These are phyloP conservation scores for Coptodon rendalli DNA, from an alignment of 2,113 vertebrate species.

Conservation along the genomic window DNA sequence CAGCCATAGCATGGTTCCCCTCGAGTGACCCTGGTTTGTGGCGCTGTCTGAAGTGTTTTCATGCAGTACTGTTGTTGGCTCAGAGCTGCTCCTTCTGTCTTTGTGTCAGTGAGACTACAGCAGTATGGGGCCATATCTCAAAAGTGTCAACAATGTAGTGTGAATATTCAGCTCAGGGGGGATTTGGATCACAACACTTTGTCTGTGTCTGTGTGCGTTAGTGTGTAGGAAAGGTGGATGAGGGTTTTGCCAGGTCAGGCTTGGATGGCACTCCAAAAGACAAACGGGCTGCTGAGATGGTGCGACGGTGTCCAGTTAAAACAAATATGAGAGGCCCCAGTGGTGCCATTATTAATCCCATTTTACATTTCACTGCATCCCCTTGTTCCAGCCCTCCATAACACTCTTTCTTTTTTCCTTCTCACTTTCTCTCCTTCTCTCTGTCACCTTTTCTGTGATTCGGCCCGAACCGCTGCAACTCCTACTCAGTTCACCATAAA, in stretches of 20 bases:
- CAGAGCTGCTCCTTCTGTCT: background rate
- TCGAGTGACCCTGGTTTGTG: conserved; percentile 20
- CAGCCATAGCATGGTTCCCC: conserved; percentile 54
- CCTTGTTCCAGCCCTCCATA: background rate
- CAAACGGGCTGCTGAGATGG: conserved; percentile 24
- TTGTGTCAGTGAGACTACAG: background rate
- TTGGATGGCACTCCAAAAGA: conserved; percentile 33
- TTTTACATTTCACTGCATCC: conserved; percentile 23
- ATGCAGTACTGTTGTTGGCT: conserved; percentile 39
- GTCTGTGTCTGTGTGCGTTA: background rate
- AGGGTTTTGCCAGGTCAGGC: conserved; percentile 15
- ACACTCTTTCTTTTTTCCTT: background rate
- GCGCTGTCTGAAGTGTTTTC: conserved; percentile 29
- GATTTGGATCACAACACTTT: background rate
- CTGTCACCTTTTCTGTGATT: conserved; percentile 38
- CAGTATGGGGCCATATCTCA: conserved; percentile 6
- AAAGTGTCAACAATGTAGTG: conserved; percentile 24
- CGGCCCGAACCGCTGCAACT: conserved; percentile 28
- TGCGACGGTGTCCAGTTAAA: conserved; percentile 42
- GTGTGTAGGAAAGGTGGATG: conserved; percentile 2
- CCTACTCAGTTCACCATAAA: conserved; percentile 46
- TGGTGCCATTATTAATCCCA: conserved; percentile 23
- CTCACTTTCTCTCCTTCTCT: conserved; percentile 13
- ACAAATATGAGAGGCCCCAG: conserved; percentile 40
- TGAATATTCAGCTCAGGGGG: background rate